phyloP scores from a whole-genome alignment of 2,888 invertebrate genomes.

The Anticlea derivata region DNA sequence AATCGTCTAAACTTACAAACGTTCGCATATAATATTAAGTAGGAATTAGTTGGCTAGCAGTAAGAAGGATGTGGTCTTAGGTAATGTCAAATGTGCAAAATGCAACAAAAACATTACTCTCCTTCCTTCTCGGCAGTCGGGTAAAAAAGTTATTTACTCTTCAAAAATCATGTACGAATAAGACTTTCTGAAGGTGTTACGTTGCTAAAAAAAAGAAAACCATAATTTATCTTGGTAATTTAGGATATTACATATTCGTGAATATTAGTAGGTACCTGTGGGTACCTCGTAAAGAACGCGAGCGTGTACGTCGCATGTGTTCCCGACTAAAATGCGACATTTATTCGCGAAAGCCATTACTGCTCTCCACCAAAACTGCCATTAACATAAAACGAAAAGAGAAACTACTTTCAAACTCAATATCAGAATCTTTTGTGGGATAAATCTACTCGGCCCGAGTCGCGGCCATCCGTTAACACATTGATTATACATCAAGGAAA shows the following conservation, averaged over 20 bases:
- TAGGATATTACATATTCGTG: constrained; percentile 45
- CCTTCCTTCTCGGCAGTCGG: too few species aligned
- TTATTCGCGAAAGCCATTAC: constrained; percentile 75
- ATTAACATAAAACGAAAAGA: constrained; percentile 79
- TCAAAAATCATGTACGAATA: too few species aligned
- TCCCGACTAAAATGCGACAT: constrained; percentile 63
- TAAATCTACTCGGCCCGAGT: constrained; percentile 76
- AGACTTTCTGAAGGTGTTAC: constrained; percentile 6
- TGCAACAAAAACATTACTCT: too few species aligned
- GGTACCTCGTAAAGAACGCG: constrained; percentile 53
- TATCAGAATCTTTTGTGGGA: constrained; percentile 81
- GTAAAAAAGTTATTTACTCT: too few species aligned
- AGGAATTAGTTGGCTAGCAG: too few species aligned
- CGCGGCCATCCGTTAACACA: constrained; percentile 82
- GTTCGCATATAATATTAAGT: too few species aligned
- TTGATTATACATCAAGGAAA: constrained; percentile 83
- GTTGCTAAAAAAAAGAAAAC: neutral
- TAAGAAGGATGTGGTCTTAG: too few species aligned
- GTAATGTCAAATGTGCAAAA: too few species aligned
- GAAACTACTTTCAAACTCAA: constrained; percentile 82
- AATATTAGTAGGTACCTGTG: constrained; percentile 42
- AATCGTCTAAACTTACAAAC: too few species aligned
- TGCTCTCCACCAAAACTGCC: constrained; percentile 70
- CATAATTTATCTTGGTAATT: constrained; percentile 39
- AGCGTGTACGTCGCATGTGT: constrained; percentile 56